Conservation (phyloP, 2,797 vertebrate species). For the Anabas testudineus region DNA sequence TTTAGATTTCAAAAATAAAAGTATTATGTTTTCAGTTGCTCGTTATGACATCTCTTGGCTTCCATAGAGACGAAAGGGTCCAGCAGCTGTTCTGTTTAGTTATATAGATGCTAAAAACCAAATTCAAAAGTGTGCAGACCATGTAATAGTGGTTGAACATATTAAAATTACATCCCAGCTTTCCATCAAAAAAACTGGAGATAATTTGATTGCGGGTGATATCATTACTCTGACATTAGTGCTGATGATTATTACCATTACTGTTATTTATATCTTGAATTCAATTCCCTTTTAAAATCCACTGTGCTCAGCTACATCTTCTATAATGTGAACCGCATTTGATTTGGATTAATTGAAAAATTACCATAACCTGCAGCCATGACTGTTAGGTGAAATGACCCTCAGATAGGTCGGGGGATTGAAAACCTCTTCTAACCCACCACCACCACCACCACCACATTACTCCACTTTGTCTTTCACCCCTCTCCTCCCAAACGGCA, state of each 20-base stretch:
- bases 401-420: slow-evolving; percentile 45
- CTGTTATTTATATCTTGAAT: slow-evolving; percentile 56
- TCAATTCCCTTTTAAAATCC: slow-evolving; percentile 43
- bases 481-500: neutral
- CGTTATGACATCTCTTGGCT: neutral
- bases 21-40: neutral
- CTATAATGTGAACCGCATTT: slow-evolving; percentile 62
- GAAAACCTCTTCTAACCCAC: slow-evolving; percentile 28
- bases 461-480: neutral
- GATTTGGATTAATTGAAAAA: slow-evolving; percentile 81
- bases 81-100: slow-evolving; percentile 4
- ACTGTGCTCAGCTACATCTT: slow-evolving; percentile 42
- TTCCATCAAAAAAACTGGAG: slow-evolving; percentile 26
- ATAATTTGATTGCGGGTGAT: slow-evolving; percentile 52
- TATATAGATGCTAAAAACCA: neutral
- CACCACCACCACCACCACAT: slow-evolving; percentile 9
- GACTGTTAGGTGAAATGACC: slow-evolving; percentile 57
- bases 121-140: neutral
- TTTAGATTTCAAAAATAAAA: neutral
- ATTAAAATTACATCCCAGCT: slow-evolving; percentile 24
- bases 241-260: slow-evolving; percentile 51
- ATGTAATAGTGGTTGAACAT: slow-evolving; percentile 17
- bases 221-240: slow-evolving; percentile 62
- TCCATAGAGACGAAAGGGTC: neutral
- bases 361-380: slow-evolving; percentile 74